A percentile compares a stretch with the other conserved stretches of the same genome.
phyloP scores from a whole-genome alignment of 2,113 vertebrate genomes.

The Symphodus melops region DNA sequence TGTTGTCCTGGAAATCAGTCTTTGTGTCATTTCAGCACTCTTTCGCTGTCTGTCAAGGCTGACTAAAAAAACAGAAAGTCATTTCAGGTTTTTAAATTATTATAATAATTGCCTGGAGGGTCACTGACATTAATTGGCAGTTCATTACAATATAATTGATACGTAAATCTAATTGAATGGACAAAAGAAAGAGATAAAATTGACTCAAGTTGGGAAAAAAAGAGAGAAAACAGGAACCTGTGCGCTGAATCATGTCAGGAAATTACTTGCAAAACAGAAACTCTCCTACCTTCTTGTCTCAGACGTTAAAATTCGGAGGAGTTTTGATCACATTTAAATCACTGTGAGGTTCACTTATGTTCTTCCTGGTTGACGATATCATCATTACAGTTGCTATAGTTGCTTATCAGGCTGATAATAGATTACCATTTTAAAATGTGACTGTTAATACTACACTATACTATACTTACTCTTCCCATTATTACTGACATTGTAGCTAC shows the following conservation, averaged over 20 bases:
- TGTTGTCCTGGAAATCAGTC: constrained; percentile 6
- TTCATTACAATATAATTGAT: constrained; percentile 26
- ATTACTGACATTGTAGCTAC: no score
- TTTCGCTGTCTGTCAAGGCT: not conserved
- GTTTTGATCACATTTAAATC: no score
- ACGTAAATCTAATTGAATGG: constrained; percentile 7
- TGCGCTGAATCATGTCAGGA: not conserved
- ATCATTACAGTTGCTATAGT: no score
- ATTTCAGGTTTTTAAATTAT: not conserved
- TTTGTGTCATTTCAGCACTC: not conserved
- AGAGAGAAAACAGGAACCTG: not conserved
- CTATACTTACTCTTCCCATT: no score
- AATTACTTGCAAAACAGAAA: not conserved
- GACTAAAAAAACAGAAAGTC: constrained; percentile 11
- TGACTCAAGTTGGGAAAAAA: not conserved
- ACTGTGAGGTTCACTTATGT: no score
- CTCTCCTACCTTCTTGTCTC: not conserved
- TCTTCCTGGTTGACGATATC: no score
- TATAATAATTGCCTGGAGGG: constrained; percentile 32
- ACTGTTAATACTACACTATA: no score
- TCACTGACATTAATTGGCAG: constrained; percentile 20
- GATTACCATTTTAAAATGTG: no score
- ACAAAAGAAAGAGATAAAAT: not conserved
- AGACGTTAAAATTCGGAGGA: no score
- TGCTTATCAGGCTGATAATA: no score